Evolutionary conservation across 2,113 vertebrate species (phyloP), one percentile per base, ranked within the genome.

Genomic region (Mola mola): DNA sequence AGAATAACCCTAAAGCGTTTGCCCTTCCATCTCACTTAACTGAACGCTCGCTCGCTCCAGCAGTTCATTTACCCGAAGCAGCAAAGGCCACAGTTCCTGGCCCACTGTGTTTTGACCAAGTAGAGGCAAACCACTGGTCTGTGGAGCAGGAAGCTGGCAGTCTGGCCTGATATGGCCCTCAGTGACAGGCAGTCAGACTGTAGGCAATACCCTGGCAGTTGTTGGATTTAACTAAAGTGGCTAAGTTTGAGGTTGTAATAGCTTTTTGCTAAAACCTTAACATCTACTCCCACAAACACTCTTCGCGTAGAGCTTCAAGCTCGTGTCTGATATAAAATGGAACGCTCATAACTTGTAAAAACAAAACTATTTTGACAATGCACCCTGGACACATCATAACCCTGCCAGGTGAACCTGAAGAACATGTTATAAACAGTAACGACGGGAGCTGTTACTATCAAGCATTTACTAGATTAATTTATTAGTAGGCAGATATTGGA

Each of bases 91-190:
- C 34, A 62, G 73, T 64, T 76, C 52, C 62, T 59, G 58, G 69
- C 64, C 58, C 59, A 40, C 77, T 53, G 73, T 89, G 86, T 90
- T 90, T 91, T 90, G 90, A 90, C 90, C 89, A 91, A 91, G 87
- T 90, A 90, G 78, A 91, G 90, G 79, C 79, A 91, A 88, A 82
- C 73, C 72, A 72, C 66, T 79, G 87, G 52, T 57, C 63, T 84
- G 82, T 83, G 79, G 68, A 81, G 75, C 82, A 81, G 70, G 82
- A 87, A 80, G 79, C 76, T 66, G 61, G 55, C 40, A 22, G 80
- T 72, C 84, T 84, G 72, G 83, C 90, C 90, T 34, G 88, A 90
- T 91, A 91, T 86, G 90, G 88, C 85, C 41, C 82, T 82, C 38
- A 24, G 52, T 63, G 72, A 75, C 79, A 75, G 53, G 56, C 81